A percentile compares a stretch with the other conserved stretches of the same genome.
Evolutionary conservation across 1,140 invertebrate genomes (phyloP).

Genomic region (Drosophila persimilis): DNA sequence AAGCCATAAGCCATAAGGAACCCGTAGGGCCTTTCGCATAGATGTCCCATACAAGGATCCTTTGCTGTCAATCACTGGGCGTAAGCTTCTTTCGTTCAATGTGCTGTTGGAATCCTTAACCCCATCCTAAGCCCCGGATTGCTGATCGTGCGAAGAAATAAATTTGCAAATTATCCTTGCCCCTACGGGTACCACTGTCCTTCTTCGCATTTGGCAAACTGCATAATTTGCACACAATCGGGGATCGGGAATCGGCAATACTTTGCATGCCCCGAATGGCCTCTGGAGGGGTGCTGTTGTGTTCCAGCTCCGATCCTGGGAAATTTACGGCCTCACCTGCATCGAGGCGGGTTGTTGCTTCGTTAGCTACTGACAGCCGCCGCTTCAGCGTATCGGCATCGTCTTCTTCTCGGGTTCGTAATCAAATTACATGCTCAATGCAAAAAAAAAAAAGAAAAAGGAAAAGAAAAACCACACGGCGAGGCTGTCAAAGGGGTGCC

Average conservation of each 20-base stretch:
- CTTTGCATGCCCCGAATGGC: slow-evolving; percentile 25
- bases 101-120: slow-evolving; percentile 34
- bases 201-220: slow-evolving; percentile 6
- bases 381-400: slow-evolving; percentile 1
- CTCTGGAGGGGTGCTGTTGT: background rate
- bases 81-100: slow-evolving; percentile 6
- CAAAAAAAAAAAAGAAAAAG: slow-evolving; percentile 23
- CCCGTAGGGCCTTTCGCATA: no score
- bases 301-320: slow-evolving; percentile 40
- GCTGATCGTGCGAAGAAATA: slow-evolving; percentile 40
- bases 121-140: background rate
- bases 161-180: slow-evolving; percentile 15
- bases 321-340: slow-evolving; percentile 56
- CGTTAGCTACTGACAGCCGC: slow-evolving; percentile 13
- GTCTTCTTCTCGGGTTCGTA: slow-evolving; percentile 37
- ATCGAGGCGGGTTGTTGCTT: slow-evolving; percentile 20
- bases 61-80: slow-evolving; percentile 27
- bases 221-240: slow-evolving; percentile 23
- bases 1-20: no score
- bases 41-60: no score
- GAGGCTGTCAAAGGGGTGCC: slow-evolving; percentile 14
- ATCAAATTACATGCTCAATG: slow-evolving; percentile 72
- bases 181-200: background rate
- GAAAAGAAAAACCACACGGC: slow-evolving; percentile 11
- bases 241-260: background rate